Evolutionary conservation across 2,113 vertebrate genomes (phyloP), one percentile per base, ranked within the genome.

Genomic region (Malurus cyaneus): DNA sequence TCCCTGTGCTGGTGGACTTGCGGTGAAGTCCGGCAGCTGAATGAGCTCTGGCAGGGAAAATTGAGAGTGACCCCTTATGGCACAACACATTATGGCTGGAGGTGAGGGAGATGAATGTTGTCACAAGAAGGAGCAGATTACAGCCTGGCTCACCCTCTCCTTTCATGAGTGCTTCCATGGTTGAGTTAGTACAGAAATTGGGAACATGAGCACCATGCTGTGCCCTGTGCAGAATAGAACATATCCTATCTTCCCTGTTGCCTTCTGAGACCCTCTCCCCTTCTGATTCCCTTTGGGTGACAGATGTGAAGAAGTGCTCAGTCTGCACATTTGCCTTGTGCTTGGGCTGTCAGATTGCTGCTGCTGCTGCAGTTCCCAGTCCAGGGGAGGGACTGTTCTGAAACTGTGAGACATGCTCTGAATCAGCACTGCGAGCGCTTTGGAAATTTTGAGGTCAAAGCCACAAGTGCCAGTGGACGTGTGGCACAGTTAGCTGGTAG

Each of bases 391-490:
- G 25, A 54, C 62, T 70, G 26, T 31, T 50, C 62, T 71, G 79
- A 80, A 92, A 66, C 59, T 56, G 64, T 3, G 11, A 76, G 72
- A 82, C 46, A 32, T 72, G 31, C 31, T 72, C 67, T 89, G 62
- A 95, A 90, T 86, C 79, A 93, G 74, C 79, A 54, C 5, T 76
- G 71, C n/a, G 89, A 92, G 54, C 8, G 50, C 71, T 86, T 61
- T 62, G 82, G 56, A 86, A 95, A 80, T n/a, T n/a, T 23, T 88
- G 91, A 88, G 82, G 86, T 83, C 67, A 80, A 77, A 95, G 67
- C 67, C 82, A 88, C 62, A 62, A 77, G 64, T 42, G 62, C 50
- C 2, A 5, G 67, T 36, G 57, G 74, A 28, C 54, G 23, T 20
- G 14, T 34, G 76, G 50, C 79, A 77, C 6, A 0, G 2, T 76